Percentiles rank a stretch among this genome's conserved stretches.
These are phyloP conservation scores for Monochamus saltuarius DNA, from an alignment of 1,140 invertebrate species.

Conservation along the genomic window DNA sequence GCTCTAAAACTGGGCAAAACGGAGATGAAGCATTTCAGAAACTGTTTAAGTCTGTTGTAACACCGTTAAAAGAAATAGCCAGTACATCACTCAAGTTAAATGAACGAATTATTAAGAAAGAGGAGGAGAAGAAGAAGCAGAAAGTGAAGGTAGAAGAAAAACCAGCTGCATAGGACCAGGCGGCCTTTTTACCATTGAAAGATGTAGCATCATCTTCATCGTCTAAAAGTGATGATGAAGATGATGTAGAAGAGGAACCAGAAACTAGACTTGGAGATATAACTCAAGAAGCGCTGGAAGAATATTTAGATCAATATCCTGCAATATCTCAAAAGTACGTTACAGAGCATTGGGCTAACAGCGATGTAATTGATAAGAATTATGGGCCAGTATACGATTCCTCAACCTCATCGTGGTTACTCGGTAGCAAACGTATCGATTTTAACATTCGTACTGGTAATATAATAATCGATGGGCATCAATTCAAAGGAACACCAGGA, in stretches of 20 bases:
- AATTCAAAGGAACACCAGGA: slow-evolving; percentile 21
- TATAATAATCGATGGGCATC: background rate
- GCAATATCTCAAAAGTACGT: background rate
- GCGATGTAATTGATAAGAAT: background rate
- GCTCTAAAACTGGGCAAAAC: slow-evolving; percentile 7
- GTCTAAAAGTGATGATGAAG: background rate
- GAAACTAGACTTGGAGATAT: background rate
- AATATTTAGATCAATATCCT: slow-evolving; percentile 14
- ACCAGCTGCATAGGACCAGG: background rate
- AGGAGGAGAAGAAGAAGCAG: background rate
- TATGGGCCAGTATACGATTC: slow-evolving; percentile 12
- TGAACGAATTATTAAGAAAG: background rate
- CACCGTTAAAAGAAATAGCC: background rate
- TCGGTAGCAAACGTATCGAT: background rate
- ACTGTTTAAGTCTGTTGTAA: background rate
- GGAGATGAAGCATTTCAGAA: slow-evolving; percentile 2
- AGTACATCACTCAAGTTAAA: too few relatives aligned
- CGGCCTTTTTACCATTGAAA: too few relatives aligned
- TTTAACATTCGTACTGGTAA: slow-evolving; percentile 10
- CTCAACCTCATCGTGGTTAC: slow-evolving; percentile 2
- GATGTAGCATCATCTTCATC: too few relatives aligned
- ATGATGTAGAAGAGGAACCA: background rate
- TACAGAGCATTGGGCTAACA: background rate
- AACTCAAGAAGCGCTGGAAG: background rate
- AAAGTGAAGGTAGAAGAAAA: background rate